Base-by-base conservation (phyloP, 2,888 invertebrate genomes). In the Kryphioiulus occultus region DNA sequence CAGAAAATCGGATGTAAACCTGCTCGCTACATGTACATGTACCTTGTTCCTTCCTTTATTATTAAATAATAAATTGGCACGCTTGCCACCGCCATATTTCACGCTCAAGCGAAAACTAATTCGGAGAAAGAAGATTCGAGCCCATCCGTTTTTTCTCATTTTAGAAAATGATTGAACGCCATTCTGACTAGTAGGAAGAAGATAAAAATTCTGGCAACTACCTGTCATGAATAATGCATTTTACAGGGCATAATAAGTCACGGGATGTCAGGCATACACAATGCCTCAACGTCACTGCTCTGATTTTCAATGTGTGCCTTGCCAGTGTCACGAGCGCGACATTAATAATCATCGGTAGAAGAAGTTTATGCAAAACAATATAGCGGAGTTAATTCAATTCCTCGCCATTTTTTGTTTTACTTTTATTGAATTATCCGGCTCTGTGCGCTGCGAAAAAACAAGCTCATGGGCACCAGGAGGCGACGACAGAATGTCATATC, bases 21-120 rank as follows among this genome's bases (percentile, higher is more conserved):
- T 9, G 53, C 53, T 19, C 53, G 53, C 53, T 53, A 53, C n/a
- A n/a, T n/a, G n/a, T n/a, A n/a, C n/a, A n/a, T n/a, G n/a, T n/a
- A n/a, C 53, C 53, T 53, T 44, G 44, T 44, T 44, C 53, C n/a
- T 53, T 53, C 53, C n/a, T n/a, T 53, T 53, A 53, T 53, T 53
- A 53, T 53, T 53, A 53, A 53, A 53, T 53, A 53, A 53, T 53
- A 53, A 53, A 53, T 53, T 53, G 53, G 53, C 53, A 53, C n/a
- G 53, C 53, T n/a, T 53, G 53, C 53, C 53, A 53, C 53, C 53
- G 53, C n/a, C 53, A 53, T 53, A 53, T 53, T 53, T 53, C 53
- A 53, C 53, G 53, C 53, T 53, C 53, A 53, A 53, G 53, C 53
- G 53, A 53, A 53, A 53, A n/a, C 53, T 53, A 53, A 53, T 53